Conservation (phyloP, 2,797 vertebrate genomes). For the Smutsia gigantea region DNA sequence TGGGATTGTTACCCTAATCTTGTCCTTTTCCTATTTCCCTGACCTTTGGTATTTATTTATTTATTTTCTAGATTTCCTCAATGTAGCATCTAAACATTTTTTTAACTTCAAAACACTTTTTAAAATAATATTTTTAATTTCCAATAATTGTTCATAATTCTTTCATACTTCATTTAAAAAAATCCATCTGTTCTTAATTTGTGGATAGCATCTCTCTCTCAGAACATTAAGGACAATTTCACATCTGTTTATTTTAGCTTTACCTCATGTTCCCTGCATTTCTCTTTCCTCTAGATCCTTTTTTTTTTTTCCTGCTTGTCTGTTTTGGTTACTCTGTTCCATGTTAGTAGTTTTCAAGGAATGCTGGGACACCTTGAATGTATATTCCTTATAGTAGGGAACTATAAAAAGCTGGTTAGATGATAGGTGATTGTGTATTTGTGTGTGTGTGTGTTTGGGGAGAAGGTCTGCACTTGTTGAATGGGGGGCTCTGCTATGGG, state of each 20-base stretch:
- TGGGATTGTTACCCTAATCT: not conserved
- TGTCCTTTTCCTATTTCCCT: not conserved
- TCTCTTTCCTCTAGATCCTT: not conserved
- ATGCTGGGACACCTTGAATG: not conserved
- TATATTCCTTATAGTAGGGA: not conserved
- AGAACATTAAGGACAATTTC: not conserved
- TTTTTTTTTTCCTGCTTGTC: not conserved
- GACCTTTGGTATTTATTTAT: constrained; percentile 45
- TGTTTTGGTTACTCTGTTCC: constrained; percentile 23
- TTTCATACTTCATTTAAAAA: not conserved
- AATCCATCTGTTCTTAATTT: constrained; percentile 32
- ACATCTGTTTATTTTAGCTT: constrained; percentile 38
- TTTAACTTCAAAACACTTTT: constrained; percentile 11
- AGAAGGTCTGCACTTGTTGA: not conserved
- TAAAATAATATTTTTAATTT: constrained; percentile 35
- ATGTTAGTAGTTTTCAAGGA: not conserved
- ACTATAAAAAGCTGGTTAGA: not conserved
- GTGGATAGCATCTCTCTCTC: not conserved
- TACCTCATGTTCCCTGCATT: not conserved
- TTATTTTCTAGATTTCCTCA: constrained; percentile 22
- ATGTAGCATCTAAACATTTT: not conserved
- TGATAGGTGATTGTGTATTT: not conserved
- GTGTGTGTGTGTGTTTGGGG: not conserved
- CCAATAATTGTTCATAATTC: not conserved
- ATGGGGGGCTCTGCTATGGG: not conserved